phyloP scores from a whole-genome alignment of 2,888 invertebrate genomes.

The Plagodis dolabraria region DNA sequence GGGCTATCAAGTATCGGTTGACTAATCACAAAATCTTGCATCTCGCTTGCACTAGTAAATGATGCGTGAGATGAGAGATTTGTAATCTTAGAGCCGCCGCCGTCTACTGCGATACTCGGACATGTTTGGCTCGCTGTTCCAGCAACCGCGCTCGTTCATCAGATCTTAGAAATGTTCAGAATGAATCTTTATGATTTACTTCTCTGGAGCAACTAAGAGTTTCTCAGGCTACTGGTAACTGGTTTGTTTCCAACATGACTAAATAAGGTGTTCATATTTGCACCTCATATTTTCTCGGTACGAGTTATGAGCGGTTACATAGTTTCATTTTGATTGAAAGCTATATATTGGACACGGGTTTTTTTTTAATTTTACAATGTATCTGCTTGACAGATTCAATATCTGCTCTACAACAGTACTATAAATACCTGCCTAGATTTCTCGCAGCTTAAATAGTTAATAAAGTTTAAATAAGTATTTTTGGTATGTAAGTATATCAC shows the following conservation, averaged over 20 bases:
- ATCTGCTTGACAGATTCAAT: background rate
- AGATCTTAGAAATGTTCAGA: slow-evolving; percentile 64
- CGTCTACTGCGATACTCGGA: slow-evolving; percentile 50
- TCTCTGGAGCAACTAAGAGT: slow-evolving; percentile 63
- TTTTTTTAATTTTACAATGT: background rate
- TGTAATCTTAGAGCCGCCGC: slow-evolving; percentile 50
- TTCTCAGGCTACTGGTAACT: slow-evolving; percentile 78
- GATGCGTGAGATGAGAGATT: slow-evolving; percentile 54
- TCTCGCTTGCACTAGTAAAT: slow-evolving; percentile 56
- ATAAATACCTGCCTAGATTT: too few relatives aligned
- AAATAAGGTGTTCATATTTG: slow-evolving; percentile 76
- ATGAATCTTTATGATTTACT: slow-evolving; percentile 77
- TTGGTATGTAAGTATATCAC: too few relatives aligned
- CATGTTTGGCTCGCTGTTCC: slow-evolving; percentile 50
- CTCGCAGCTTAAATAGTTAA: too few relatives aligned
- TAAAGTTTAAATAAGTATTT: too few relatives aligned
- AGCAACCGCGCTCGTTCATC: slow-evolving; percentile 62
- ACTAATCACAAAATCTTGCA: slow-evolving; percentile 59
- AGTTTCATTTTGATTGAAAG: slow-evolving; percentile 60
- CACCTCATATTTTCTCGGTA: slow-evolving; percentile 66
- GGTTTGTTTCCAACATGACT: slow-evolving; percentile 73
- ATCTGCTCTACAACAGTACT: too few relatives aligned
- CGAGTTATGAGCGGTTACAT: slow-evolving; percentile 49
- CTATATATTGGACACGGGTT: slow-evolving; percentile 32
- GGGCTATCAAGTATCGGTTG: slow-evolving; percentile 64